Evolutionary conservation across 2,888 invertebrate species (phyloP).

Genomic region (Euplexia lucipara): DNA sequence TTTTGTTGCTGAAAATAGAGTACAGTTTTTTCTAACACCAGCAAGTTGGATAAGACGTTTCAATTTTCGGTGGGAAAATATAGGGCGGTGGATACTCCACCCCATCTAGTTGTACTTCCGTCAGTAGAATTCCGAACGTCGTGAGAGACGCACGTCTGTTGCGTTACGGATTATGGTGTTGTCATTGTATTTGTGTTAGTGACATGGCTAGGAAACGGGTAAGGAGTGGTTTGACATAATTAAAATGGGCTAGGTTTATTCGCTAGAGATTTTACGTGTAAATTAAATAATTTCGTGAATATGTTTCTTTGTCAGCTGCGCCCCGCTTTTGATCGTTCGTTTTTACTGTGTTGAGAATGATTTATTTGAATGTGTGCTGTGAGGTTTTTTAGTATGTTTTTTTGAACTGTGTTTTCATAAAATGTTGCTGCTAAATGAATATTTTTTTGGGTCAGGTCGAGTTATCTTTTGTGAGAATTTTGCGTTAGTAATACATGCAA

Average conservation of each 20-base stretch:
- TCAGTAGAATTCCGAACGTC: slow-evolving; percentile 76
- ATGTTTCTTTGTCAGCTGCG: slow-evolving; percentile 26
- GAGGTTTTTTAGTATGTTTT: slow-evolving; percentile 1
- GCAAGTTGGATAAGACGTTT: slow-evolving; percentile 72
- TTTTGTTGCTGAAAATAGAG: slow-evolving; percentile 56
- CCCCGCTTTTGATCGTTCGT: slow-evolving; percentile 20
- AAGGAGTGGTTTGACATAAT: slow-evolving; percentile 71
- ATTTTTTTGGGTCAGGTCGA: slow-evolving; percentile 15
- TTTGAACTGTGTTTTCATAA: slow-evolving; percentile 11
- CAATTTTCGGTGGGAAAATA: slow-evolving; percentile 66
- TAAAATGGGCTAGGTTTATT: slow-evolving; percentile 51
- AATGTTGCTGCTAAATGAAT: slow-evolving; percentile 1
- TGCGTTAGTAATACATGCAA: neutral
- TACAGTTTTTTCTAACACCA: slow-evolving; percentile 51
- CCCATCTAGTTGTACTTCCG: slow-evolving; percentile 71
- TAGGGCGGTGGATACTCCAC: slow-evolving; percentile 80
- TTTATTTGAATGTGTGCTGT: slow-evolving; percentile 30
- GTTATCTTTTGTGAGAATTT: slow-evolving; percentile 2
- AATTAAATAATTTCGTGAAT: slow-evolving; percentile 20
- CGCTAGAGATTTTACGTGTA: slow-evolving; percentile 46
- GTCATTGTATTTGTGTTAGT: slow-evolving; percentile 68
- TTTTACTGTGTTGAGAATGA: slow-evolving; percentile 26
- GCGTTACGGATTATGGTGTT: slow-evolving; percentile 64
- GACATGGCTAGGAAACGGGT: slow-evolving; percentile 88
- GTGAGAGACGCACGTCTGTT: slow-evolving; percentile 68